Percentiles rank a stretch among this genome's conserved stretches.
Conservation (phyloP, 2,113 vertebrate genomes). For the Siniperca knerii region DNA sequence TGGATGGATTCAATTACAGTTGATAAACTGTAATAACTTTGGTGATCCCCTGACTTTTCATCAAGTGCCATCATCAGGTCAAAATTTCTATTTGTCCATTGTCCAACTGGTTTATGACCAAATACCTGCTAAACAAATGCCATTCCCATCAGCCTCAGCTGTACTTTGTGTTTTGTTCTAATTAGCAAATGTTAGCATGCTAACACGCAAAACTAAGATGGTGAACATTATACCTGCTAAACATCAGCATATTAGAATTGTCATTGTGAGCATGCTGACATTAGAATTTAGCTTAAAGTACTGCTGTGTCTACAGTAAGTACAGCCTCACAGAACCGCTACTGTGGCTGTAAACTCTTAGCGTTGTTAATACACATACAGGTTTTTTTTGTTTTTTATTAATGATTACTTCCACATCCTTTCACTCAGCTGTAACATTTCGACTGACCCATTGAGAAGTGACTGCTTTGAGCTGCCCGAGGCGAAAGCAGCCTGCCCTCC, state of each 20-base stretch:
- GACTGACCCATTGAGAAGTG: conserved; percentile 64
- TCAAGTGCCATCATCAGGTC: neutral
- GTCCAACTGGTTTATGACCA: neutral
- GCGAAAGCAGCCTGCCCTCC: conserved; percentile 24
- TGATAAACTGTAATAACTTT: neutral
- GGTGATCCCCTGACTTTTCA: neutral
- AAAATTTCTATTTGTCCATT: neutral
- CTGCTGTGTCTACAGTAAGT: neutral
- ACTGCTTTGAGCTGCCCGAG: conserved; percentile 39
- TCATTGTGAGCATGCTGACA: neutral
- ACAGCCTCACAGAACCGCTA: neutral
- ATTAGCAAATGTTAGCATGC: neutral
- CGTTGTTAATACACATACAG: neutral
- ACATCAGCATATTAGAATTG: neutral
- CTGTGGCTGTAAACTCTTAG: neutral
- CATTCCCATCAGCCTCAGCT: neutral
- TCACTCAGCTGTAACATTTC: conserved; percentile 30
- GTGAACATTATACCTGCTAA: neutral
- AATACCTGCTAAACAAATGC: neutral
- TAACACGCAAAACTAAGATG: neutral
- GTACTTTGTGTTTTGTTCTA: neutral
- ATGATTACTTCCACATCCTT: conserved; percentile 55
- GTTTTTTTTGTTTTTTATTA: neutral
- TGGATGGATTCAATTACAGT: no score
- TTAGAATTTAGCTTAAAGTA: conserved; percentile 11